phyloP scores from a whole-genome alignment of 2,113 vertebrate species.

The Platysteira castanea region DNA sequence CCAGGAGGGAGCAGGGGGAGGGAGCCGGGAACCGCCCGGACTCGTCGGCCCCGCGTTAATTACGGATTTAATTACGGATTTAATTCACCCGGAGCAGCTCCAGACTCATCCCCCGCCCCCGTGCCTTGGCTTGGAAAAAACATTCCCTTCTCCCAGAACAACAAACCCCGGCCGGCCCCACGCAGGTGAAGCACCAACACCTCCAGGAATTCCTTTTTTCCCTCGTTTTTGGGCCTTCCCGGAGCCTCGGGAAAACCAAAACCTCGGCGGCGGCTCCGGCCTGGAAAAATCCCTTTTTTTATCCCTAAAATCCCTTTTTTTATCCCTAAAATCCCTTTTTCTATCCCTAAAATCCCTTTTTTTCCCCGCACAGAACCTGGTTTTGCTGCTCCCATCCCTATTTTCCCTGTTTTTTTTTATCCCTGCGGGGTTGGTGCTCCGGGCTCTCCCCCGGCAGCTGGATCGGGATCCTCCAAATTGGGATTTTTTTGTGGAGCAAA shows the following conservation, averaged over 20 bases:
- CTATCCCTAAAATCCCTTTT: too few relatives aligned
- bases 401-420: background rate
- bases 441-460: too few relatives aligned
- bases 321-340: too few relatives aligned
- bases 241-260: background rate
- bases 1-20: constrained; percentile 55
- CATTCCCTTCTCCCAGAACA: background rate
- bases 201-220: too few relatives aligned
- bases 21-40: constrained; percentile 66
- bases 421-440: too few relatives aligned
- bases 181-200: background rate
- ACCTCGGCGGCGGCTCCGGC: too few relatives aligned
- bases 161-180: background rate
- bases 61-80: background rate
- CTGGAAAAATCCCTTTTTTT: too few relatives aligned
- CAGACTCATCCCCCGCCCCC: background rate
- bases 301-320: too few relatives aligned
- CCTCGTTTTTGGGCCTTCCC: background rate
- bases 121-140: background rate
- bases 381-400: too few relatives aligned
- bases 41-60: constrained; percentile 59
- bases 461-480: too few relatives aligned
- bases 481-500: too few relatives aligned
- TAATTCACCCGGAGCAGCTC: background rate
- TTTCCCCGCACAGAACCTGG: too few relatives aligned